Evolutionary conservation across 2,113 vertebrate species (phyloP), one percentile per base, ranked within the genome.

Genomic region (Oenanthe melanoleuca): DNA sequence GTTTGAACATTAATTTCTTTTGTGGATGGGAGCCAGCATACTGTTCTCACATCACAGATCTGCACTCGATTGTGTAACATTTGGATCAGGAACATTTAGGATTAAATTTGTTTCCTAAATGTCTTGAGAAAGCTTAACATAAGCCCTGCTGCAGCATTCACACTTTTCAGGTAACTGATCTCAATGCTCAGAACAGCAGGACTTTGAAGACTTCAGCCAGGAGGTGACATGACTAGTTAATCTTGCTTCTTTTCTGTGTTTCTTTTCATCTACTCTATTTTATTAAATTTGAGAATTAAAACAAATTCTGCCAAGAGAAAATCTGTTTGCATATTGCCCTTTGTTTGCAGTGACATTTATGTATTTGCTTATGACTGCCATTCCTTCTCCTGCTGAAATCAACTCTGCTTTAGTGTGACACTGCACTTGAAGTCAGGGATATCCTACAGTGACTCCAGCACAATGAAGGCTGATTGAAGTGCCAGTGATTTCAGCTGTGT

Each of bases 381-480:
- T 95, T 96, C 74, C 66, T 60, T 92, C 93, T 96, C 67, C 86
- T 37, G 85, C 29, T 56, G 79, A 97, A 97, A 96, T 96, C 80
- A 96, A 44, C 96, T 96, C 69, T 92, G 74, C 72, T 97, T 96
- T 95, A 95, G 49, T 96, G 94, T 97, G 63, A 52, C 84, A 89
- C 65, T 95, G 71, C 31, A 93, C 94, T 91, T 87, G 94, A 89
- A 89, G 72, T 57, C 91, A 96, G 83, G 92, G 89, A 93, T 95
- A 95, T 49, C 95, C 91, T 94, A 93, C 96, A 12, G 52, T 1
- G 67, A 93, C 92, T 97, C 96, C 88, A 84, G 67, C 81, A 97
- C 95, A 97, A 97, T 97, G 94, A 96, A 95, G 66, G 33, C 91
- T 98, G 96, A 97, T 97, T 97, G 95, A 97, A 97, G 92, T 95